Evolutionary conservation across 2,888 invertebrate species (phyloP), one percentile per base, ranked within the genome.

Genomic region (Priocnemis perturbator): DNA sequence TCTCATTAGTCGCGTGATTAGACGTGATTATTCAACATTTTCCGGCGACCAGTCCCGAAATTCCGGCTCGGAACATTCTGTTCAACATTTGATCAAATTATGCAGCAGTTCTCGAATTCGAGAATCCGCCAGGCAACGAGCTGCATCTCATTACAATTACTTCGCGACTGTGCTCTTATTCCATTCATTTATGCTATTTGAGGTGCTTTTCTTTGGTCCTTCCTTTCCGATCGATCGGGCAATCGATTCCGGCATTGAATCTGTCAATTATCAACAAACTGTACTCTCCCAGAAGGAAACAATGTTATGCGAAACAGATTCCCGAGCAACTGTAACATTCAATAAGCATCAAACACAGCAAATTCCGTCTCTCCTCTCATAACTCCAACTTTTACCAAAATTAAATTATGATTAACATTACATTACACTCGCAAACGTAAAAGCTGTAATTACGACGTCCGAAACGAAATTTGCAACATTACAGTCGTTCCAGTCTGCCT

Each of bases 191-290:
- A 37, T 11, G 4, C 37, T 78, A 81, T 81, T 79, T 83, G 80
- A 77, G 74, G 75, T 81, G 69, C 78, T 72, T 81, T 78, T 81
- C 79, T 81, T 79, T 83, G 79, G 81, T 70, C 70, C 67, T 75
- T 60, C 73, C 26, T 26, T 26, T 26, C 65, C 57, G 57, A 60
- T 56, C 67, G 58, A 47, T 21, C 52, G 30, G 45, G 44, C 63
- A 64, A 72, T 74, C 73, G 37, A 37, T 11, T 37, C 37, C 37
- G 14, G 14, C 7, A 37, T 11, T 37, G 7, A 3, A 37, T 37
- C 11, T 7, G 11, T 37, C 14, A 7, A 37, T 37, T 11, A 37
- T 37, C 37, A 37, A 11, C 37, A 37, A 37, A 11, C 37, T 37
- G 37, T 9, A 11, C 2, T 37, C 11, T 26, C 26, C 26, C 5